Conservation (phyloP, 2,797 vertebrate genomes). For the Percopsis omiscomaycus region DNA sequence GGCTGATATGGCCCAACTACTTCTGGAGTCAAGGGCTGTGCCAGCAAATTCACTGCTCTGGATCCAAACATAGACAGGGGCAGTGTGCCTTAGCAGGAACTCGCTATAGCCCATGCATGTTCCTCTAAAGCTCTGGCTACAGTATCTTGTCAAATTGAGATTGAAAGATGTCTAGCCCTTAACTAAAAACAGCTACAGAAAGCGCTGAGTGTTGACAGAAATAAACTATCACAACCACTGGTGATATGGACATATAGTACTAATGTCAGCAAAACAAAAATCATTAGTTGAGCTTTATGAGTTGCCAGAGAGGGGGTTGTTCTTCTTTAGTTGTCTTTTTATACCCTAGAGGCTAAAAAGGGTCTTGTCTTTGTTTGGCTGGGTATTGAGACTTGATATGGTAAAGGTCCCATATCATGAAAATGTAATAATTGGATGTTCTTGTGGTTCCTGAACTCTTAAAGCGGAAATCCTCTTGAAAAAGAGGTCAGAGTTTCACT, state of each 20-base stretch:
- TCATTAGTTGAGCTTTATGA: too few species aligned
- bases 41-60: constrained; percentile 50
- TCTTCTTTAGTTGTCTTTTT: too few species aligned
- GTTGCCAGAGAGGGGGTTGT: too few species aligned
- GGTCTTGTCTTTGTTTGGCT: too few species aligned
- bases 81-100: constrained; percentile 40
- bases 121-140: constrained; percentile 19
- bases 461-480: too few species aligned
- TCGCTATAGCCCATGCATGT: constrained; percentile 16
- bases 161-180: constrained; percentile 2
- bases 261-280: background rate
- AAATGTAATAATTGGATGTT: too few species aligned
- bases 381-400: too few species aligned
- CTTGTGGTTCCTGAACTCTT: too few species aligned
- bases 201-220: background rate
- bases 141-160: background rate
- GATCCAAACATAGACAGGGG: constrained; percentile 66
- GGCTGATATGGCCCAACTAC: constrained; percentile 50
- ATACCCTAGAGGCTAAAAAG: too few species aligned
- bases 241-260: background rate
- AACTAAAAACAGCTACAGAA: constrained; percentile 1
- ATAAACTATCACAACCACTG: background rate
- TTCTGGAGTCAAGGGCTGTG: constrained; percentile 52
- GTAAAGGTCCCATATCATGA: too few species aligned
- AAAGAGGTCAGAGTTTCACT: too few species aligned